A percentile compares a stretch with the other conserved stretches of the same genome.
These are phyloP conservation scores for Acanthiza pusilla DNA, from an alignment of 2,797 vertebrate genomes.

Conservation along the genomic window DNA sequence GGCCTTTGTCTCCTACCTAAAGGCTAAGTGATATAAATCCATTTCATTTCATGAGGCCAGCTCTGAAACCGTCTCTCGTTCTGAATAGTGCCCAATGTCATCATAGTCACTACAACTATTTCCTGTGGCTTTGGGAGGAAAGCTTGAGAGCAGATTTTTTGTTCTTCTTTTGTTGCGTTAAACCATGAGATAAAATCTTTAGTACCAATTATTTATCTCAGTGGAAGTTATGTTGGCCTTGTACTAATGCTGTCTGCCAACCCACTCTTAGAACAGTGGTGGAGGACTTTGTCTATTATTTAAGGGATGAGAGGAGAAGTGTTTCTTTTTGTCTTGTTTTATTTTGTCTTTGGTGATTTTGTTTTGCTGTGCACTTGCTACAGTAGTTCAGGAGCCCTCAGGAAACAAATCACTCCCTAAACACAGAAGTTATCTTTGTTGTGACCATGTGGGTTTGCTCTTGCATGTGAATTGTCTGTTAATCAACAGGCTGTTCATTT, in stretches of 20 bases:
- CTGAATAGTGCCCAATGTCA: not conserved
- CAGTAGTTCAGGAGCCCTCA: not conserved
- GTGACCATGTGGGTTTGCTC: not conserved
- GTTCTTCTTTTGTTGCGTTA: not conserved
- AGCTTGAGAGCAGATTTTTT: not conserved
- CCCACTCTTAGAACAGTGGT: fast-evolving
- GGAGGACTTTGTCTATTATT: not conserved
- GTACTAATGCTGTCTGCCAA: not conserved
- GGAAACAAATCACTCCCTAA: not conserved
- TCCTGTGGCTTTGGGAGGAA: not conserved
- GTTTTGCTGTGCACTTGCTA: not conserved
- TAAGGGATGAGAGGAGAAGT: not conserved
- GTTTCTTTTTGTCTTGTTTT: not conserved
- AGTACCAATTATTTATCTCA: not conserved
- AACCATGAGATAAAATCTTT: not conserved
- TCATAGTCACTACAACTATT: fast-evolving
- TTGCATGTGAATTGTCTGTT: not conserved
- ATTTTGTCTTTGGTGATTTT: not conserved
- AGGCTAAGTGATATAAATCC: not conserved
- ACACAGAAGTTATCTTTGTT: not conserved
- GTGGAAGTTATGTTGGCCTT: not conserved
- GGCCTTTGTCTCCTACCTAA: not conserved
- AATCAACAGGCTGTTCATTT: not conserved
- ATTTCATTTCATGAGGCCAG: not conserved
- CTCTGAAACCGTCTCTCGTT: not conserved